phyloP scores from a whole-genome alignment of 2,888 invertebrate genomes.

The Ditula angustiorana region DNA sequence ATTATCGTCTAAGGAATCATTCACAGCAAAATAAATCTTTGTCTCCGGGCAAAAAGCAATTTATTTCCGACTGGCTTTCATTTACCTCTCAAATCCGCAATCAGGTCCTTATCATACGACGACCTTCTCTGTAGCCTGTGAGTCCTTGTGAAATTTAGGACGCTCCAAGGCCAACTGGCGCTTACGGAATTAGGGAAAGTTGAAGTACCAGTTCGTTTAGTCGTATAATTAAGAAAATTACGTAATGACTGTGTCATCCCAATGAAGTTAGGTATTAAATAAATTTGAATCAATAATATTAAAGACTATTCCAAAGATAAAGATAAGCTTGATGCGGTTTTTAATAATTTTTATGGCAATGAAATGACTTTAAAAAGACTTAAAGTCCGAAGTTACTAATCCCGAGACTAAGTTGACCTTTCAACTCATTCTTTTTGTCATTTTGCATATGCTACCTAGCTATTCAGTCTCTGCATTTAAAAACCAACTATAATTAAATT shows the following conservation, averaged over 20 bases:
- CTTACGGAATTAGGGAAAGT: neutral
- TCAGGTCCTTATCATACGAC: neutral
- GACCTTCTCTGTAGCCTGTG: slow-evolving; percentile 21
- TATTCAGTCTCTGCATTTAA: too few relatives aligned
- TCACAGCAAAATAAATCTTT: neutral
- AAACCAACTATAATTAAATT: too few relatives aligned
- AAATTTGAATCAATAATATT: neutral
- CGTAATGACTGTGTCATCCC: neutral
- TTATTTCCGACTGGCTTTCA: neutral
- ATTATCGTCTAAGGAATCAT: neutral
- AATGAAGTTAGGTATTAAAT: neutral
- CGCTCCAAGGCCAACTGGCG: slow-evolving; percentile 20
- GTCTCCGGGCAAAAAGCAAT: neutral
- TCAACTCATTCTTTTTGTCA: too few relatives aligned
- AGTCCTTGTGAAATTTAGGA: slow-evolving; percentile 26
- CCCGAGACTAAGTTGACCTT: too few relatives aligned
- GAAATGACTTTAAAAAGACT: too few relatives aligned
- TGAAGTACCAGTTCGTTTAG: neutral
- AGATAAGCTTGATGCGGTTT: neutral
- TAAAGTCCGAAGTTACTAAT: too few relatives aligned
- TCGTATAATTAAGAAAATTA: neutral
- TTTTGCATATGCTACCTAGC: too few relatives aligned
- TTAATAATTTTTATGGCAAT: too few relatives aligned
- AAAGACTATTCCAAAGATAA: neutral
- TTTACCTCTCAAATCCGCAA: slow-evolving; percentile 16